These are phyloP conservation scores for Physeter macrocephalus DNA, from an alignment of 2,113 vertebrate genomes.

Conservation along the genomic window DNA sequence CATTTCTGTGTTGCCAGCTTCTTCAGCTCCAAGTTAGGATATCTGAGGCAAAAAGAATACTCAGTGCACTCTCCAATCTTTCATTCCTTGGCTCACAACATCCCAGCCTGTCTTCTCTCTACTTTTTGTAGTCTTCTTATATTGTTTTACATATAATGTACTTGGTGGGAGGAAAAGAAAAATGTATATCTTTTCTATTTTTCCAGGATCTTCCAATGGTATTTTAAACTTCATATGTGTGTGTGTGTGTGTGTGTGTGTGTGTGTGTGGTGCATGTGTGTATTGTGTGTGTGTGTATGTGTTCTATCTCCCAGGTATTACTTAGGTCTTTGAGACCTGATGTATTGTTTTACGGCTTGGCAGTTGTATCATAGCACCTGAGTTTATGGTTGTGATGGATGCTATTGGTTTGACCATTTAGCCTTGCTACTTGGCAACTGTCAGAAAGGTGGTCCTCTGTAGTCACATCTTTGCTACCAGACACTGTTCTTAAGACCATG, in stretches of 20 bases:
- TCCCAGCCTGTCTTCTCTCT: neutral
- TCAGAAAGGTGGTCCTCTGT: neutral
- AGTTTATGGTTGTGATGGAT: neutral
- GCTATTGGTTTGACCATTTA: neutral
- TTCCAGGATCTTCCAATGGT: neutral
- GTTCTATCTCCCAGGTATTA: neutral
- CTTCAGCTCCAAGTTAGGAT: neutral
- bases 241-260: neutral
- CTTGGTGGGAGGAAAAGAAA: neutral
- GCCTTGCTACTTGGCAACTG: neutral
- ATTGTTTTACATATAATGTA: neutral
- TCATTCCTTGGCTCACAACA: neutral
- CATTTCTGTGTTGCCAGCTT: neutral
- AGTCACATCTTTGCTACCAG: neutral
- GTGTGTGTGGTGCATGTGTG: neutral
- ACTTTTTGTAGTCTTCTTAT: neutral
- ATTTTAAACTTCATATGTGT: neutral
- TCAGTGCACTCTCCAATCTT: neutral
- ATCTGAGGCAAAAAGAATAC: neutral
- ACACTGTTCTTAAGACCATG: neutral
- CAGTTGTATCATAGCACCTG: neutral
- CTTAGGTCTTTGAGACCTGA: neutral
- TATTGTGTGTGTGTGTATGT: neutral
- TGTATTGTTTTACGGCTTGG: neutral
- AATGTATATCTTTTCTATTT: neutral